Base-by-base conservation (phyloP, 64 coral and sea anemone genomes). In the Orbicella faveolata region DNA sequence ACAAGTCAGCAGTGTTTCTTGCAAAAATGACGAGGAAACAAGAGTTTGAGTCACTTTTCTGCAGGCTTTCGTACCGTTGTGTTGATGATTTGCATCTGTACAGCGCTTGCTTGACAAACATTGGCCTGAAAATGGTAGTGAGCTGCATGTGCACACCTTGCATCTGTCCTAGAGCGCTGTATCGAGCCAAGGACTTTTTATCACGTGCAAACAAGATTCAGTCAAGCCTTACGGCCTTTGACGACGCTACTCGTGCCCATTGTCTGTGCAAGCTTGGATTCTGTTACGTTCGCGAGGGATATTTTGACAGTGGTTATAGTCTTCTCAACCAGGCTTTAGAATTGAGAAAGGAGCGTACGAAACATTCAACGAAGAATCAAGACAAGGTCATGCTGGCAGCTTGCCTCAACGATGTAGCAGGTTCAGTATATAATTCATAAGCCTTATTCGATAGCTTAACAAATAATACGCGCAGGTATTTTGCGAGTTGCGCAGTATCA, bases 181-280 rank as follows among this genome's bases (percentile, higher is more conserved):
- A 18, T 9, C 72, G 76, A 34, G 89, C 89, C n/a, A 62, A 64
- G 36, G 12, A 0, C 2, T 53, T 77, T 66, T 57, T 91, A 16
- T 10, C 62, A 19, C 36, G 1, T 65, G 89, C 89, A 68, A 85
- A 85, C 85, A 35, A 68, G 2, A 19, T 75, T 34, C 89, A 91
- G 8, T 26, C 20, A 21, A 17, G 0, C 16, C 2, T 12, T 20
- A 33, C 19, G 39, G 75, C 34, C 52, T 63, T 63, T 20, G 59
- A 77, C 12, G 81, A 84, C 52, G 76, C 83, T 12, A 84, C 73
- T 69, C 59, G 90, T 2, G 90, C 90, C 37, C 90, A 92, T 61
- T 92, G 90, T 72, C 39, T 92, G 19, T 41, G 81, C n/a, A 92
- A 92, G 72, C 39, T 92, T 85, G 89, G 89, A 34, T 83, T 81